A percentile compares a stretch with the other conserved stretches of the same genome.
These are phyloP conservation scores for Drosophila monieri DNA, from an alignment of 2,888 invertebrate genomes.

Conservation along the genomic window DNA sequence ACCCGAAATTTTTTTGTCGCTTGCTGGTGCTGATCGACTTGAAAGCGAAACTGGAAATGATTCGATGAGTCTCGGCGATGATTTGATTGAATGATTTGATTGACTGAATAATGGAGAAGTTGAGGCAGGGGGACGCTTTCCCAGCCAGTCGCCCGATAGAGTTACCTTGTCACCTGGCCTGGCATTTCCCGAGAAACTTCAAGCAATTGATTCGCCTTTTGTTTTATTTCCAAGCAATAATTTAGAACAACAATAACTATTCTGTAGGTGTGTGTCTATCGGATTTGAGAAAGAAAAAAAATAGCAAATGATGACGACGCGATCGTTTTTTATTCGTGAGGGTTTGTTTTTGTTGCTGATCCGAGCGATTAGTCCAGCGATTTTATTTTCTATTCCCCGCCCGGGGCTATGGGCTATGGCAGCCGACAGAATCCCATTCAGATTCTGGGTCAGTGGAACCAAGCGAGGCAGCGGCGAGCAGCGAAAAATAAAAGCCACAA, in stretches of 20 bases:
- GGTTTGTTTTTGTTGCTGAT: slow-evolving; percentile 17
- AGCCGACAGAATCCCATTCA: slow-evolving; percentile 13
- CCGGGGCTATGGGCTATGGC: slow-evolving; percentile 20
- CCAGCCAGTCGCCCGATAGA: background rate
- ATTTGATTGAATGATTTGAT: background rate
- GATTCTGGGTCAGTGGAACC: slow-evolving; percentile 71
- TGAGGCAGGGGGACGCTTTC: background rate
- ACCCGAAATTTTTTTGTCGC: slow-evolving; percentile 5
- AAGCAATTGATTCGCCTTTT: slow-evolving; percentile 33
- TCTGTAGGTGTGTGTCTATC: background rate
- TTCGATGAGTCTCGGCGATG: background rate
- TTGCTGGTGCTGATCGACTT: background rate
- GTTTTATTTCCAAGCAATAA: slow-evolving; percentile 14
- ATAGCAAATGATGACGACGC: slow-evolving; percentile 21
- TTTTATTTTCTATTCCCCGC: slow-evolving; percentile 22
- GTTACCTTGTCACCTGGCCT: background rate
- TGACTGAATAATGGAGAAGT: background rate
- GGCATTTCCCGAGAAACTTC: slow-evolving; percentile 1
- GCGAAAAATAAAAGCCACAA: background rate
- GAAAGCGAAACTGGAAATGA: slow-evolving; percentile 29
- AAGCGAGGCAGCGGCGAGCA: slow-evolving; percentile 10
- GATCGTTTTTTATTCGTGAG: slow-evolving; percentile 9
- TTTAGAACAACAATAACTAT: slow-evolving; percentile 25
- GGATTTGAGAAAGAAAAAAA: background rate
- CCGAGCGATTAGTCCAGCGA: slow-evolving; percentile 44